Evolutionary conservation across 1,140 invertebrate genomes (phyloP).

Genomic region (Elymnias hypermnestra): DNA sequence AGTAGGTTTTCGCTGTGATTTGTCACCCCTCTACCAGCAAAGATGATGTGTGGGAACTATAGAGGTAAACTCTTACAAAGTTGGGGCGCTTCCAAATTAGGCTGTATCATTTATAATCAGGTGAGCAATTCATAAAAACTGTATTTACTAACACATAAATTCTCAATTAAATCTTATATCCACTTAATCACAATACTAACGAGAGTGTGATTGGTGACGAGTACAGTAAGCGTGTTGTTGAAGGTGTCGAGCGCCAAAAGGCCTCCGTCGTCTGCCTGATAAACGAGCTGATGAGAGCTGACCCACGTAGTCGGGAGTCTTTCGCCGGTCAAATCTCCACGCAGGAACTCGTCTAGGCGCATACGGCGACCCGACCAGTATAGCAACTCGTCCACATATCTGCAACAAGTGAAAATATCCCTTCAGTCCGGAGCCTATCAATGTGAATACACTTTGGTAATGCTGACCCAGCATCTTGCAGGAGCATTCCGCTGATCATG

Average conservation of each 20-base stretch:
- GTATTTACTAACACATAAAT: too few species aligned
- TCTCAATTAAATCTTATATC: too few species aligned
- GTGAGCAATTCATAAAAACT: too few species aligned
- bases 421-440: too few species aligned
- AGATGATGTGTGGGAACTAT: too few species aligned
- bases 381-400: constrained; percentile 89
- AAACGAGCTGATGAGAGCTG: constrained; percentile 86
- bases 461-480: too few species aligned
- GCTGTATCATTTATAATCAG: too few species aligned
- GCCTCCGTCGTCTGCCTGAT: constrained; percentile 89
- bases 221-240: constrained; percentile 83
- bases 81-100: too few species aligned
- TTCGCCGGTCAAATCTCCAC: constrained; percentile 84
- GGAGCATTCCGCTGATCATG: too few species aligned
- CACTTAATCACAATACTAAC: constrained; percentile 80
- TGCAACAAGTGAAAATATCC: not conserved
- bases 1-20: too few species aligned
- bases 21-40: too few species aligned
- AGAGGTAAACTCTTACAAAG: not conserved
- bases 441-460: too few species aligned
- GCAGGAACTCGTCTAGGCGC: constrained; percentile 87
- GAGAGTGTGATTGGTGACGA: constrained; percentile 90
- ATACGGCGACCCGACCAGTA: constrained; percentile 90
- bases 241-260: constrained; percentile 85
- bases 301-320: constrained; percentile 87